These are phyloP conservation scores for Trinorchestia longiramus DNA, from an alignment of 1,140 invertebrate genomes.

Conservation along the genomic window DNA sequence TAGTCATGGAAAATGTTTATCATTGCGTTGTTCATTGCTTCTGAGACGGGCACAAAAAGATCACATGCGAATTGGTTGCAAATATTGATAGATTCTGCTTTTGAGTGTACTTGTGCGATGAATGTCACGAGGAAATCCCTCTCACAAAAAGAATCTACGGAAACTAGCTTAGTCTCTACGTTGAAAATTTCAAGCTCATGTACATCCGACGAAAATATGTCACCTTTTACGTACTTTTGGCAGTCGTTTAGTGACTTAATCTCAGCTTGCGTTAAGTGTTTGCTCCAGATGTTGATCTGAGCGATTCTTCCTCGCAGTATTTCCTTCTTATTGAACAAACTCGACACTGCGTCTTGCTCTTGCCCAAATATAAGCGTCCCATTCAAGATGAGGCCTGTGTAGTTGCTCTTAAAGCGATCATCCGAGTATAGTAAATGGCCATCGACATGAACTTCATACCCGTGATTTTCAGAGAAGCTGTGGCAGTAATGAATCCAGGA, in stretches of 20 bases:
- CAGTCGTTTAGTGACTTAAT: neutral
- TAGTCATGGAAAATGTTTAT: neutral
- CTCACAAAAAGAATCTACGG: constrained; percentile 2
- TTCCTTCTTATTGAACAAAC: constrained; percentile 2
- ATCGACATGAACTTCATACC: neutral
- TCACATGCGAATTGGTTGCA: neutral
- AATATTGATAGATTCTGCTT: neutral
- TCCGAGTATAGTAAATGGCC: neutral
- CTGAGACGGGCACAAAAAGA: neutral
- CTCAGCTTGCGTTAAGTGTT: neutral
- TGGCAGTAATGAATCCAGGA: constrained; percentile 9
- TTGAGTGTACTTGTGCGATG: neutral
- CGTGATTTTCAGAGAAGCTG: neutral
- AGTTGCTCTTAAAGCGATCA: neutral
- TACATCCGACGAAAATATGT: constrained; percentile 46
- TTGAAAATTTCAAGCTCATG: constrained; percentile 41
- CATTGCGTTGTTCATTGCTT: neutral
- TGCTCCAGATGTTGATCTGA: constrained; percentile 43
- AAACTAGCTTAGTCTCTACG: neutral
- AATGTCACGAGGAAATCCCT: constrained; percentile 1
- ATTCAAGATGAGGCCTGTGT: neutral
- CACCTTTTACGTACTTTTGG: neutral
- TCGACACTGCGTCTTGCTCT: constrained; percentile 51
- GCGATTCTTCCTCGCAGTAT: constrained; percentile 49
- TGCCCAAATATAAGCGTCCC: constrained; percentile 55